Percentiles rank a stretch among this genome's conserved stretches.
phyloP scores from a whole-genome alignment of 2,797 vertebrate genomes.

The Ispidina picta region DNA sequence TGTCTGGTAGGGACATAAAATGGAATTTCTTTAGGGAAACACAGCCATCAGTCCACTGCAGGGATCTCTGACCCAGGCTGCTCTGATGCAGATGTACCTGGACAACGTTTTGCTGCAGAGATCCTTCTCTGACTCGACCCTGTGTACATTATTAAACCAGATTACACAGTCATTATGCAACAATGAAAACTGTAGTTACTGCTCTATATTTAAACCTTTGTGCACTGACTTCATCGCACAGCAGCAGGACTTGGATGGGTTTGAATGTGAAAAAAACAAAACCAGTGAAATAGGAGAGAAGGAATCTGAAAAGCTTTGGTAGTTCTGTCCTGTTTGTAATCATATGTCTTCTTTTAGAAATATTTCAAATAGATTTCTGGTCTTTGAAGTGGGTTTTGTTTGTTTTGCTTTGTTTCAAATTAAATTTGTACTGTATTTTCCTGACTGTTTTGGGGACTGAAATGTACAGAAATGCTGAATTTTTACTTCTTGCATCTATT shows the following conservation, averaged over 20 bases:
- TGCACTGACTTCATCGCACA: slow-evolving; percentile 25
- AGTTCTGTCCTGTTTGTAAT: not conserved
- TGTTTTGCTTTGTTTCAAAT: not conserved
- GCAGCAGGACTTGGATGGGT: not conserved
- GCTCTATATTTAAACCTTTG: slow-evolving; percentile 50
- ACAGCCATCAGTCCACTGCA: not conserved
- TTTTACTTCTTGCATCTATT: not conserved
- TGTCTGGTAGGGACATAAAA: not conserved
- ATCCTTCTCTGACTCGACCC: not conserved
- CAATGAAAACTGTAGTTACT: slow-evolving; percentile 33
- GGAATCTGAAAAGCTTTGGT: not conserved
- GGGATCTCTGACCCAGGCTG: not conserved
- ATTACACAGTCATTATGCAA: slow-evolving; percentile 31
- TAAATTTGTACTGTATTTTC: not conserved
- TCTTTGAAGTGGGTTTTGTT: not conserved
- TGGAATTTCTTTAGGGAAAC: not conserved
- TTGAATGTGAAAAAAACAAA: not conserved
- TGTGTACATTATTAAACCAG: not conserved
- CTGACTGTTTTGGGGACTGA: not conserved
- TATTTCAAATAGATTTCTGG: not conserved
- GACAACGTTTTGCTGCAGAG: not conserved
- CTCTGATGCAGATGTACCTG: not conserved
- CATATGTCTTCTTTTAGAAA: not conserved
- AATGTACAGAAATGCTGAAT: not conserved
- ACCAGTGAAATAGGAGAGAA: not conserved